A percentile compares a stretch with the other conserved stretches of the same genome.
Evolutionary conservation across 2,113 vertebrate species (phyloP).

Genomic region (Tachysurus fulvidraco): DNA sequence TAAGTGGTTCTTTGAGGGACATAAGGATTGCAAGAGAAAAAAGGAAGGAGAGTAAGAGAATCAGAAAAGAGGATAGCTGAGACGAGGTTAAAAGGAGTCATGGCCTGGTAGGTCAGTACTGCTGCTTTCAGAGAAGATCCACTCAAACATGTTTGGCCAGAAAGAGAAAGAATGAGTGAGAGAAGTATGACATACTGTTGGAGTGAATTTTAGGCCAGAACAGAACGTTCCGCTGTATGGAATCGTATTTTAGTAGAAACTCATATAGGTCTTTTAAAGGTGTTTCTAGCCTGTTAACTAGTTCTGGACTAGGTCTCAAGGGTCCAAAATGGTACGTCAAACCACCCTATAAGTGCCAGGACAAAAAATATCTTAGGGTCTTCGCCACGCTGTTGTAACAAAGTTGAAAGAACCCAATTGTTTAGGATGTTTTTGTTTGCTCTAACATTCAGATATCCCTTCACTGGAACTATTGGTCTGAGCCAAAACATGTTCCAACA

Average conservation of each 20-base stretch:
- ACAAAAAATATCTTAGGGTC: not conserved
- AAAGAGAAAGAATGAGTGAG: slow-evolving; percentile 1
- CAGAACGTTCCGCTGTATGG: not conserved
- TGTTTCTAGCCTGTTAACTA: not conserved
- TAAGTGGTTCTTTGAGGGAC: slow-evolving; percentile 52
- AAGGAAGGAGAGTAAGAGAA: slow-evolving; percentile 3
- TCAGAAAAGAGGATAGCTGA: slow-evolving; percentile 19
- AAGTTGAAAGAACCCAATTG: not conserved
- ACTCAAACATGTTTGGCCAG: not conserved
- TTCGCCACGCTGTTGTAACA: not conserved
- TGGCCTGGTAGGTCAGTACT: slow-evolving; percentile 31
- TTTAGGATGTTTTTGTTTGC: not conserved
- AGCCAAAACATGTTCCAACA: not conserved
- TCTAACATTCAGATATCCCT: not conserved
- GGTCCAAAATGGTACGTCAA: not conserved
- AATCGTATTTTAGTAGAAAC: not conserved
- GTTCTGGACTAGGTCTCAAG: not conserved
- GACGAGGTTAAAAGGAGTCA: slow-evolving; percentile 52
- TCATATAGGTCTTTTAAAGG: not conserved
- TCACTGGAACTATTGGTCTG: too few relatives aligned
- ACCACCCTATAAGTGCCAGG: not conserved
- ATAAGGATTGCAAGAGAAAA: slow-evolving; percentile 23
- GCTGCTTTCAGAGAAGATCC: slow-evolving; percentile 17
- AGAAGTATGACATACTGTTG: not conserved
- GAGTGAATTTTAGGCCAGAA: not conserved